These are phyloP conservation scores for Sardinella longiceps DNA, from an alignment of 2,797 vertebrate species.

Conservation along the genomic window DNA sequence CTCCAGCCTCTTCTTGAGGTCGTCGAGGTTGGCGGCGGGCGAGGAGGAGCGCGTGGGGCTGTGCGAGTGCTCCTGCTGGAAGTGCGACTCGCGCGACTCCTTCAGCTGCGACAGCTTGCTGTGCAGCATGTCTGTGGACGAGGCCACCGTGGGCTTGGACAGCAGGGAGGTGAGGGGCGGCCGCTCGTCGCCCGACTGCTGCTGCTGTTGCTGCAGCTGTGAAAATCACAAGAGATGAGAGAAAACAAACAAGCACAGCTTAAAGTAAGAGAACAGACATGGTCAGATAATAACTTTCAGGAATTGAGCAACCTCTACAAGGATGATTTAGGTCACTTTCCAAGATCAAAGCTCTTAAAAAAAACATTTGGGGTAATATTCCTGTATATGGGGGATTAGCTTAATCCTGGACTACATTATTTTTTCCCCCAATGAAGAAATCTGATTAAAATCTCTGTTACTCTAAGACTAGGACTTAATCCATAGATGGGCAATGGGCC, in stretches of 20 bases:
- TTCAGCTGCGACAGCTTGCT: constrained; percentile 97
- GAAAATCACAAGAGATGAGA: neutral
- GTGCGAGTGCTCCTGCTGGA: constrained; percentile 85
- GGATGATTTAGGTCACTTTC: neutral
- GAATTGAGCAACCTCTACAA: neutral
- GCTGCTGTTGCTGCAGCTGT: constrained; percentile 26
- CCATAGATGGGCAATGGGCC: no score
- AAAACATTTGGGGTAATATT: neutral
- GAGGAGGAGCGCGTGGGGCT: constrained; percentile 80
- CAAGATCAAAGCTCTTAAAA: neutral
- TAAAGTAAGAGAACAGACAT: neutral
- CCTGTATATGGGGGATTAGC: no score
- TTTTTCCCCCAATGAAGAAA: no score
- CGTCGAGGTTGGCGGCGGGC: constrained; percentile 90
- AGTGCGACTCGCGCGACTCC: constrained; percentile 88
- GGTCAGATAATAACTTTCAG: neutral
- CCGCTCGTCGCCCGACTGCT: constrained; percentile 69
- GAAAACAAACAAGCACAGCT: neutral
- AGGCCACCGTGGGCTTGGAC: constrained; percentile 90
- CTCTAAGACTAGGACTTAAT: no score
- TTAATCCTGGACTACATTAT: no score
- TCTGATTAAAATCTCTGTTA: no score
- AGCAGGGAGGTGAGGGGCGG: constrained; percentile 84
- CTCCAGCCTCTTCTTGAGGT: constrained; percentile 99
- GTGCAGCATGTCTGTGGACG: constrained; percentile 97